These are phyloP conservation scores for Yponomeuta malinellus DNA, from an alignment of 2,888 invertebrate genomes.

Conservation along the genomic window DNA sequence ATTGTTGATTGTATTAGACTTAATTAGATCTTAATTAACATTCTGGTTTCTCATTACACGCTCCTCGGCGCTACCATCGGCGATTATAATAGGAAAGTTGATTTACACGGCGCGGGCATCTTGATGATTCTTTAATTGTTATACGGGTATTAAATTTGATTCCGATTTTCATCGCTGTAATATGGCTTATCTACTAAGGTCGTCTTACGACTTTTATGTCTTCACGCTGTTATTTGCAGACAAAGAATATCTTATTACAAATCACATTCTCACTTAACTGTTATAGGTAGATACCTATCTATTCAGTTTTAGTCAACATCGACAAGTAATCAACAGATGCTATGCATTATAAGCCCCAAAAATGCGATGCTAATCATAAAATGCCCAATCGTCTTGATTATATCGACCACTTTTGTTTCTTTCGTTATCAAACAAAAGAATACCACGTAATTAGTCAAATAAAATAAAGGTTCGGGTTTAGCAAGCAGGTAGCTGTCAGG, in stretches of 20 bases:
- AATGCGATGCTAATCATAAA: neutral
- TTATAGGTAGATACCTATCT: no score
- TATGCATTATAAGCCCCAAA: no score
- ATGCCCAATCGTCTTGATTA: neutral
- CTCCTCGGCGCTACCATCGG: conserved; percentile 62
- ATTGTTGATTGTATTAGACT: conserved; percentile 75
- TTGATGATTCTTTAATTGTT: conserved; percentile 49
- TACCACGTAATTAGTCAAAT: conserved; percentile 13
- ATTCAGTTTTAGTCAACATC: no score
- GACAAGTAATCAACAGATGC: no score
- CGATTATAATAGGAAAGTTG: conserved; percentile 63
- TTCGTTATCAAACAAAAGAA: conserved; percentile 6
- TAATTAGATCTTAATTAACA: conserved; percentile 76
- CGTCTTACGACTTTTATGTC: neutral
- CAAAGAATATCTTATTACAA: neutral
- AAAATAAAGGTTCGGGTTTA: neutral
- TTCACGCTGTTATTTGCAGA: neutral
- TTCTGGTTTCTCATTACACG: conserved; percentile 75
- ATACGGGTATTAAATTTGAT: conserved; percentile 14
- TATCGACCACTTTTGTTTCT: neutral
- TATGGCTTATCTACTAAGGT: neutral
- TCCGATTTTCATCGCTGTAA: conserved; percentile 8
- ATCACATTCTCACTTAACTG: no score
- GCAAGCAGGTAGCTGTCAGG: conserved; percentile 19
- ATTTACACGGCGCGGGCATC: conserved; percentile 49